These are phyloP conservation scores for Tuta absoluta DNA, from an alignment of 2,888 invertebrate genomes.

Conservation along the genomic window DNA sequence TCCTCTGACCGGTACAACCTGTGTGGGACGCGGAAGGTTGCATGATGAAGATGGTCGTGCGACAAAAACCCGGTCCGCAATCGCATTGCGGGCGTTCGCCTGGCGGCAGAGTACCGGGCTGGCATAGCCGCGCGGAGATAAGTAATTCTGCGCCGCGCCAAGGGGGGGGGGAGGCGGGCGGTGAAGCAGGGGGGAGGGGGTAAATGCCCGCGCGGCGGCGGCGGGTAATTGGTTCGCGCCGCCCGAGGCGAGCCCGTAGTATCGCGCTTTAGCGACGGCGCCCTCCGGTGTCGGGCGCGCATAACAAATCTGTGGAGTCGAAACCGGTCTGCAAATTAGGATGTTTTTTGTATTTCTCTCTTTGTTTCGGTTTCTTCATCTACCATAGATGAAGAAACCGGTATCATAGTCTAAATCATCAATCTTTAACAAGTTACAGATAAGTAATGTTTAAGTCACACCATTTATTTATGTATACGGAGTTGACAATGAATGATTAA, in stretches of 20 bases:
- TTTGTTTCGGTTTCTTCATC: no score
- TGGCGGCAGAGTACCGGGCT: slow-evolving; percentile 73
- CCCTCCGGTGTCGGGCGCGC: slow-evolving; percentile 77
- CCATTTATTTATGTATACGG: no score
- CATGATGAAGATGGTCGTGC: slow-evolving; percentile 30
- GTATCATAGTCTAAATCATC: not conserved
- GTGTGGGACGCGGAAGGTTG: slow-evolving; percentile 29
- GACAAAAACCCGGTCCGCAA: slow-evolving; percentile 59
- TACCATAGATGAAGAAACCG: no score
- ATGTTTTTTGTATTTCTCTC: not conserved
- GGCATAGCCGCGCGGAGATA: slow-evolving; percentile 59
- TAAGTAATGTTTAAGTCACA: no score
- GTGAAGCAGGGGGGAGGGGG: slow-evolving; percentile 53
- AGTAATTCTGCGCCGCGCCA: slow-evolving; percentile 59
- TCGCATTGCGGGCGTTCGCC: slow-evolving; percentile 74
- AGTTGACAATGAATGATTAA: no score
- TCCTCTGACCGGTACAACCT: slow-evolving; percentile 24
- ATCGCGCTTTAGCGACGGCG: slow-evolving; percentile 81
- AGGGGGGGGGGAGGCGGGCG: slow-evolving; percentile 41
- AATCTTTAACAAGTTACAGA: not conserved
- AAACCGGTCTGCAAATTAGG: slow-evolving; percentile 38
- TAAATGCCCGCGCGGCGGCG: slow-evolving; percentile 75
- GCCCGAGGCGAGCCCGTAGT: slow-evolving; percentile 81
- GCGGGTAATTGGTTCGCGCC: slow-evolving; percentile 82
- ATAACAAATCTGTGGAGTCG: slow-evolving; percentile 53